phyloP scores from a whole-genome alignment of 2,113 vertebrate genomes.

The Strix uralensis region DNA sequence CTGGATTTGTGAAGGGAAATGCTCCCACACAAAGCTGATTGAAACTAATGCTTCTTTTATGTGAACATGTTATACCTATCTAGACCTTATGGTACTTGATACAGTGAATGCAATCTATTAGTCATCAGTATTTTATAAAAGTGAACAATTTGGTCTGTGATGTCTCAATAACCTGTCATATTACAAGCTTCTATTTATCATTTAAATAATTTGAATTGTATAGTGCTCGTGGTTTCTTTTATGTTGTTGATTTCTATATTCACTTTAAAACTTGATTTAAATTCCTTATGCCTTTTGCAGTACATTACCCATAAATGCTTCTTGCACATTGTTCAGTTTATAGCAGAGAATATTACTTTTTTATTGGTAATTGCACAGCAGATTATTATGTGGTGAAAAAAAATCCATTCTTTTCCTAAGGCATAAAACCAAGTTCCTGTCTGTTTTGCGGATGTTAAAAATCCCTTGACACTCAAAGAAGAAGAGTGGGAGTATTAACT shows the following conservation, averaged over 20 bases:
- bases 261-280: slow-evolving; percentile 64
- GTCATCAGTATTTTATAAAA: slow-evolving; percentile 21
- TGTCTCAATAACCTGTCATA: background rate
- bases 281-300: slow-evolving; percentile 69
- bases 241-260: slow-evolving; percentile 49
- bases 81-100: background rate
- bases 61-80: background rate
- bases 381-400: slow-evolving; percentile 79
- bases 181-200: background rate
- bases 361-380: slow-evolving; percentile 78
- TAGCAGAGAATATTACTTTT: slow-evolving; percentile 76
- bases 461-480: slow-evolving; percentile 81
- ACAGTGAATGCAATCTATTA: background rate
- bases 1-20: slow-evolving; percentile 48
- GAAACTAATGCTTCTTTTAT: slow-evolving; percentile 35
- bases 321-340: slow-evolving; percentile 74
- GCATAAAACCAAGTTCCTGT: slow-evolving; percentile 85
- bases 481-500: slow-evolving; percentile 83
- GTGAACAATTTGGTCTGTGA: background rate
- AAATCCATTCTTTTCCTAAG: slow-evolving; percentile 76
- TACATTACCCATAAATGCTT: slow-evolving; percentile 60
- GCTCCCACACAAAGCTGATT: slow-evolving; percentile 43
- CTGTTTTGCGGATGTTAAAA: slow-evolving; percentile 83
- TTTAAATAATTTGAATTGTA: slow-evolving; percentile 24
- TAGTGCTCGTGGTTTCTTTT: slow-evolving; percentile 25